Evolutionary conservation across 37 sponge, comb jelly and placozoan species (phyloP).

Genomic region (Diacarnus erythraeanus): DNA sequence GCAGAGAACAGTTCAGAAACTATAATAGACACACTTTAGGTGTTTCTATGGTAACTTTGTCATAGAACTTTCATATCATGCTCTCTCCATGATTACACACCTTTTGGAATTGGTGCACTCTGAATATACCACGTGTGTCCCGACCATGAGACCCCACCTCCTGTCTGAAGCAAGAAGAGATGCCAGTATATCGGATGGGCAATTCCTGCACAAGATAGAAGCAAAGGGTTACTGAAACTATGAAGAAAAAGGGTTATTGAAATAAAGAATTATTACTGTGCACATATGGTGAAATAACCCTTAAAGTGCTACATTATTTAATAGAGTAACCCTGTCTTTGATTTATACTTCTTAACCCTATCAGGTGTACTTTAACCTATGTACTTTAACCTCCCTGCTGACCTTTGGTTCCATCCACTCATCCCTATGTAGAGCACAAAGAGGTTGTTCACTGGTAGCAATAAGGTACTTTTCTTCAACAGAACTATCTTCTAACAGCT

Average conservation of each 20-base stretch:
- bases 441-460: conserved; percentile 98
- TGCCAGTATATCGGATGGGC: conserved; percentile 81
- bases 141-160: conserved; percentile 99
- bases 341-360: too few relatives aligned
- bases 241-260: not conserved
- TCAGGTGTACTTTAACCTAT: too few relatives aligned
- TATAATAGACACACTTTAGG: too few relatives aligned
- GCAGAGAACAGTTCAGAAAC: too few relatives aligned
- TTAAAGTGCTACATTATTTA: too few relatives aligned
- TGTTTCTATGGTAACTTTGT: too few relatives aligned
- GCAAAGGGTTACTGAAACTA: not conserved
- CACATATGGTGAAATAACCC: too few relatives aligned
- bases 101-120: conserved; percentile 99
- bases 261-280: too few relatives aligned
- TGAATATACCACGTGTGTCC: conserved; percentile 96
- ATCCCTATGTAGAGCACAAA: conserved; percentile 91
- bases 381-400: too few relatives aligned
- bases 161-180: conserved; percentile 96
- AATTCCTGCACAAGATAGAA: conserved; percentile 32
- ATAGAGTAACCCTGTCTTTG: too few relatives aligned
- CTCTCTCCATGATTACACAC: too few relatives aligned
- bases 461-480: conserved; percentile 98
- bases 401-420: conserved; percentile 89
- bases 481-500: conserved; percentile 64
- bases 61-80: not conserved